Conservation (phyloP, 2,113 vertebrate genomes). For the Capreolus pygargus region DNA sequence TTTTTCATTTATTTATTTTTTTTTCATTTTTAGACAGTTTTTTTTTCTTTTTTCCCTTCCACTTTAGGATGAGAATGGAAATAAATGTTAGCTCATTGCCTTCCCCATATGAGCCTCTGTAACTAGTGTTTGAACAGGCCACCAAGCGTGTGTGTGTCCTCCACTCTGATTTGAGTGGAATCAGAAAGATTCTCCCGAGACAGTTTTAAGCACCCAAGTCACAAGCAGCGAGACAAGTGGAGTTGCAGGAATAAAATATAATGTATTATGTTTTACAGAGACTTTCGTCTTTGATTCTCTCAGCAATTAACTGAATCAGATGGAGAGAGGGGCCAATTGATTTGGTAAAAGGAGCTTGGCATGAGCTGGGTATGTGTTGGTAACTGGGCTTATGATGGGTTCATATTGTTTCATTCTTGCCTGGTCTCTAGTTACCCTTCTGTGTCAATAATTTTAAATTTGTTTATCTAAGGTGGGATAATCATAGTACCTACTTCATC, state of each 20-base stretch:
- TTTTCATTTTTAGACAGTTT: not conserved
- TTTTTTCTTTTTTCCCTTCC: not conserved
- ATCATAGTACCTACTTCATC: not conserved
- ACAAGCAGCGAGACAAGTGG: not conserved
- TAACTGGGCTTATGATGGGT: not conserved
- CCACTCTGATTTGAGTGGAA: not conserved
- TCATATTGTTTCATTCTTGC: not conserved
- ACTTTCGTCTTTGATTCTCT: not conserved
- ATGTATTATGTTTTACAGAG: not conserved
- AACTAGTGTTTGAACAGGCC: not conserved
- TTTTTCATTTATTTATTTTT: no score
- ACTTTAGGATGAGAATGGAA: not conserved
- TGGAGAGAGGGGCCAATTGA: not conserved
- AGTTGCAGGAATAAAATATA: not conserved
- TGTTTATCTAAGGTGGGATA: not conserved
- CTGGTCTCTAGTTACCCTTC: not conserved
- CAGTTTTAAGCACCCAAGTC: not conserved
- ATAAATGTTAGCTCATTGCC: not conserved
- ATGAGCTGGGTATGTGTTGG: not conserved
- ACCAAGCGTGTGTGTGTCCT: not conserved
- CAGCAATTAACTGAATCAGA: not conserved
- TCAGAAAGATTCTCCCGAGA: not conserved
- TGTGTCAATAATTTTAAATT: not conserved
- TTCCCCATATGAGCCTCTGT: not conserved
- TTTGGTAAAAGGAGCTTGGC: not conserved